phyloP scores from a whole-genome alignment of 2,888 invertebrate species.

The Diloba caeruleocephala region DNA sequence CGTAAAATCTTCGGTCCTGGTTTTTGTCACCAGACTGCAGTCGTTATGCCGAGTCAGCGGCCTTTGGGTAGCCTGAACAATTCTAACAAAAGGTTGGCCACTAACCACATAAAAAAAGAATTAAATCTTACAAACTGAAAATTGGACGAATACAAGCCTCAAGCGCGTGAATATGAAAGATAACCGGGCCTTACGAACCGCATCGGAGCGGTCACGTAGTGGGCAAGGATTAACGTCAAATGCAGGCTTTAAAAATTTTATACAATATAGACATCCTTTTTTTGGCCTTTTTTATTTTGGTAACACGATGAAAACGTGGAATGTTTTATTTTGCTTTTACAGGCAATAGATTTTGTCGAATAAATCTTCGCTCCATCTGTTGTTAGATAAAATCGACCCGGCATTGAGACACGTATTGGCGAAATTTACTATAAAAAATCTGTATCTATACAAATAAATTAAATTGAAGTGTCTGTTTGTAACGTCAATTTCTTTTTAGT shows the following conservation, averaged over 20 bases:
- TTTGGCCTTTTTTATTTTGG: conserved; percentile 22
- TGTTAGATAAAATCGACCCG: conserved; percentile 4
- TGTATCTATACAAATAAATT: too few species aligned
- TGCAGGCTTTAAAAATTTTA: conserved; percentile 41
- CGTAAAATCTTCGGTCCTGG: too few species aligned
- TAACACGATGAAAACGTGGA: conserved; percentile 18
- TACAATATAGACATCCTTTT: conserved; percentile 39
- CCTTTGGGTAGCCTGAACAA: too few species aligned
- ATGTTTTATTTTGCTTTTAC: conserved; percentile 22
- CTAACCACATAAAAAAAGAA: too few species aligned
- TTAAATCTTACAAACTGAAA: conserved; percentile 6
- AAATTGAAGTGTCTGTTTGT: too few species aligned
- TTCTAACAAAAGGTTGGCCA: too few species aligned
- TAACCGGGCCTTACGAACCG: conserved; percentile 25
- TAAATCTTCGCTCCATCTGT: too few species aligned
- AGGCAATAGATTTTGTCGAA: neutral
- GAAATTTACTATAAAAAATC: too few species aligned
- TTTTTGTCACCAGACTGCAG: too few species aligned
- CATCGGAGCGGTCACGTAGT: conserved; percentile 40
- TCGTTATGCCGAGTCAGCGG: too few species aligned
- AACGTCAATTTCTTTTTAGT: too few species aligned
- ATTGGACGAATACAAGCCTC: conserved; percentile 11
- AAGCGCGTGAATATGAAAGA: conserved; percentile 17
- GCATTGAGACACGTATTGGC: too few species aligned
- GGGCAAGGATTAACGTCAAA: conserved; percentile 37